Evolutionary conservation across 2,113 vertebrate species (phyloP).

Genomic region (Hippocampus zosterae): DNA sequence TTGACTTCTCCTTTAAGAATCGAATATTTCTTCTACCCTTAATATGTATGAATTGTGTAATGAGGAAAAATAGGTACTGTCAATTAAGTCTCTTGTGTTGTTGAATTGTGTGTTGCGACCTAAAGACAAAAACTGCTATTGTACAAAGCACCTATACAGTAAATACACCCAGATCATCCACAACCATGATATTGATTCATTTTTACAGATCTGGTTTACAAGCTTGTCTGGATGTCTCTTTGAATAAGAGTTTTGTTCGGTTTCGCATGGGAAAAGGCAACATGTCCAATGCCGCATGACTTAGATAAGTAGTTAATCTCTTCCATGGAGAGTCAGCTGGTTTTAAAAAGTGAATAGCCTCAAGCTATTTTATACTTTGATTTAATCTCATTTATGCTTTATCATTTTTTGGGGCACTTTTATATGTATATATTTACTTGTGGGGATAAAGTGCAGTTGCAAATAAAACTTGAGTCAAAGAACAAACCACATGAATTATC

Average conservation of each 20-base stretch:
- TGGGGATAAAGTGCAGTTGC: not conserved
- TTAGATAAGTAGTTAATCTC: not conserved
- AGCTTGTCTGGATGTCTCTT: constrained; percentile 5
- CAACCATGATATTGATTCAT: not conserved
- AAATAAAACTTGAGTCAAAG: not conserved
- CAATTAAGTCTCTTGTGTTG: too few relatives aligned
- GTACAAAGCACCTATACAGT: too few relatives aligned
- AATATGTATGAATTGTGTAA: too few relatives aligned
- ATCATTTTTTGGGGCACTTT: not conserved
- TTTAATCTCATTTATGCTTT: not conserved
- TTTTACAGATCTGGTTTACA: constrained; percentile 10
- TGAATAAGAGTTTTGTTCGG: constrained; percentile 8
- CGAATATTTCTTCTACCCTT: too few relatives aligned
- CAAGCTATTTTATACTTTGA: not conserved
- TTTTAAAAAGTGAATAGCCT: not conserved
- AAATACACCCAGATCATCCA: not conserved
- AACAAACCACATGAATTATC: not conserved
- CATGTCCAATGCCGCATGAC: not conserved
- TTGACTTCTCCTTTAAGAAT: too few relatives aligned
- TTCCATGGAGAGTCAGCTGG: not conserved
- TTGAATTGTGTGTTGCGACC: too few relatives aligned
- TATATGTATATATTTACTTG: not conserved
- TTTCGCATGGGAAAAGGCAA: not conserved
- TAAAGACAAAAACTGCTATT: too few relatives aligned
- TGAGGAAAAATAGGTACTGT: too few relatives aligned